A percentile compares a stretch with the other conserved stretches of the same genome.
Evolutionary conservation across 2,888 invertebrate genomes (phyloP).

Genomic region (Eupeodes latifasciatus): DNA sequence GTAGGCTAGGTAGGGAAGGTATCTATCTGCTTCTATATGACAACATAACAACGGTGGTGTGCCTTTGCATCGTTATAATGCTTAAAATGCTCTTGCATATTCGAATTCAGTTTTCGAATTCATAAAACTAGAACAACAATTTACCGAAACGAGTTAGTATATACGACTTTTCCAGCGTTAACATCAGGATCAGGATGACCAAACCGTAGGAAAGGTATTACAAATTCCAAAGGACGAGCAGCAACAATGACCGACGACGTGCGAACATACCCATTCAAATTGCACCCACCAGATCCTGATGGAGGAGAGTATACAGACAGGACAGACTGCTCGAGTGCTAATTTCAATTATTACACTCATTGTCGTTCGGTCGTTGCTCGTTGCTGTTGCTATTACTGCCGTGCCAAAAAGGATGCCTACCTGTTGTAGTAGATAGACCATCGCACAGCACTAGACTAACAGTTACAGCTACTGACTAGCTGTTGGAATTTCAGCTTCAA

Average conservation of each 20-base stretch:
- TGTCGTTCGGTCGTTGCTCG: conserved; percentile 17
- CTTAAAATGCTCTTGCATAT: not conserved
- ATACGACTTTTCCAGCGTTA: conserved; percentile 8
- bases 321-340: conserved; percentile 41
- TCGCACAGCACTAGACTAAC: not conserved
- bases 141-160: conserved; percentile 56
- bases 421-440: conserved; percentile 29
- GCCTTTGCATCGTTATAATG: conserved; percentile 14
- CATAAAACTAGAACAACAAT: conserved; percentile 68
- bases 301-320: not conserved
- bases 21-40: conserved; percentile 1
- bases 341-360: conserved; percentile 68
- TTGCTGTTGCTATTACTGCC: not conserved
- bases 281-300: conserved; percentile 11
- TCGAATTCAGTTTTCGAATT: conserved; percentile 25
- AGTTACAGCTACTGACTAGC: conserved; percentile 13
- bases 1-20: not conserved
- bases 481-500: conserved; percentile 30
- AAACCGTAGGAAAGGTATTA: conserved; percentile 49
- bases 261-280: conserved; percentile 62
- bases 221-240: not conserved
- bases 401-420: conserved; percentile 38
- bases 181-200: conserved; percentile 50
- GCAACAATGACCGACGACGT: conserved; percentile 8
- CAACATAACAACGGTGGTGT: conserved; percentile 51